A percentile compares a stretch with the other conserved stretches of the same genome.
Evolutionary conservation across 2,888 invertebrate genomes (phyloP).

Genomic region (Amphimallon solstitiale): DNA sequence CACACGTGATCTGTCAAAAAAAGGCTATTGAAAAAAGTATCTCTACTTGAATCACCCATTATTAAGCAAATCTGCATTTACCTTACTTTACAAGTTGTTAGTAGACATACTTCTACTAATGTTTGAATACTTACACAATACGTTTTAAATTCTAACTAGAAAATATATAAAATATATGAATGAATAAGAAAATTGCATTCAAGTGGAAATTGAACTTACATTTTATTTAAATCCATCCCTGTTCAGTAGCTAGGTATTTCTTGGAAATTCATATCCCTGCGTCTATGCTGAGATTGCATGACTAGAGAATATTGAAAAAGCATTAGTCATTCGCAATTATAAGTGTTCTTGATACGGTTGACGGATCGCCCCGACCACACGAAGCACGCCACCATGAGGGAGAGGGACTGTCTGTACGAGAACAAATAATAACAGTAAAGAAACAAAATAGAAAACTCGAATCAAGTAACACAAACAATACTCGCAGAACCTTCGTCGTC

Average conservation of each 20-base stretch:
- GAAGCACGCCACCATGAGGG: constrained; percentile 1
- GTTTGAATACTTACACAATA: too few species aligned
- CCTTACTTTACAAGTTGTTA: too few species aligned
- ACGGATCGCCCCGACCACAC: constrained; percentile 10
- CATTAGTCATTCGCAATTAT: constrained; percentile 32
- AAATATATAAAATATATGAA: too few species aligned
- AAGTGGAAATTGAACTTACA: too few species aligned
- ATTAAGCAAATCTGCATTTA: too few species aligned
- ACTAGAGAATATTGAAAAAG: constrained; percentile 22
- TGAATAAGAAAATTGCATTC: too few species aligned
- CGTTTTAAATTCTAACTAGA: too few species aligned
- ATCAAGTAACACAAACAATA: constrained; percentile 18
- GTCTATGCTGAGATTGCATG: constrained; percentile 19
- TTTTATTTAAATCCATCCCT: not conserved
- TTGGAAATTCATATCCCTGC: not conserved
- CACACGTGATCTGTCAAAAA: too few species aligned
- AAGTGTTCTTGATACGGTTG: constrained; percentile 27
- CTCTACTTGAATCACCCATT: too few species aligned
- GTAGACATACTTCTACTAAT: too few species aligned
- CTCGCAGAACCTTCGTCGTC: not conserved
- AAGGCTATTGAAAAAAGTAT: too few species aligned
- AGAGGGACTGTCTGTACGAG: not conserved
- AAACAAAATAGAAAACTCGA: not conserved
- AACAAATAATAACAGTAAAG: not conserved
- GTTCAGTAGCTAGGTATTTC: not conserved